Evolutionary conservation across 1,140 invertebrate species (phyloP).

Genomic region (Drosophila murphyi): DNA sequence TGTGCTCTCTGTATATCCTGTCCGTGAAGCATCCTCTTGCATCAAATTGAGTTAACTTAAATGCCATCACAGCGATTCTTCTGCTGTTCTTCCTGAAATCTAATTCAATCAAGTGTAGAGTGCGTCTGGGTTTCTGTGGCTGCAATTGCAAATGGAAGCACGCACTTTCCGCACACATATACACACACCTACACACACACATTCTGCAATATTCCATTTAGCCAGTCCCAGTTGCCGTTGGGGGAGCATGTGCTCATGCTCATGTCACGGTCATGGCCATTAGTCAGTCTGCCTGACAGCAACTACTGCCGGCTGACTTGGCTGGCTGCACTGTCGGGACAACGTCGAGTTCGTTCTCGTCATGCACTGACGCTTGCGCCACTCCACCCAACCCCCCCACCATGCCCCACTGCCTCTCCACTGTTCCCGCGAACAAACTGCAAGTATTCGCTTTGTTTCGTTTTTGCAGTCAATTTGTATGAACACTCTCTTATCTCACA

Average conservation of each 20-base stretch:
- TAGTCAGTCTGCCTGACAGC: slow-evolving; percentile 4
- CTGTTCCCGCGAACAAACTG: not conserved
- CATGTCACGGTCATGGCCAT: slow-evolving; percentile 53
- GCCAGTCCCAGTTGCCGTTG: not conserved
- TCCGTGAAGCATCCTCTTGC: slow-evolving; percentile 21
- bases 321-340: slow-evolving; percentile 14
- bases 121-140: slow-evolving; percentile 21
- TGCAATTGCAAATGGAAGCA: slow-evolving; percentile 1
- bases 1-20: slow-evolving; percentile 5
- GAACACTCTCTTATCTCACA: too few species aligned
- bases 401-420: not conserved
- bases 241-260: slow-evolving; percentile 32
- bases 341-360: slow-evolving; percentile 9
- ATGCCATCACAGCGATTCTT: not conserved
- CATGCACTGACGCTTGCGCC: slow-evolving; percentile 18
- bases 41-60: slow-evolving; percentile 52
- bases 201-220: slow-evolving; percentile 4
- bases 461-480: too few species aligned
- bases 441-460: not conserved
- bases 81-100: slow-evolving; percentile 38
- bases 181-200: slow-evolving; percentile 6
- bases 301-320: not conserved
- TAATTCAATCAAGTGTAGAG: slow-evolving; percentile 46
- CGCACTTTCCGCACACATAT: not conserved
- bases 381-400: not conserved